phyloP scores from a whole-genome alignment of 2,888 invertebrate species.

The Sylvicola fuscatus region DNA sequence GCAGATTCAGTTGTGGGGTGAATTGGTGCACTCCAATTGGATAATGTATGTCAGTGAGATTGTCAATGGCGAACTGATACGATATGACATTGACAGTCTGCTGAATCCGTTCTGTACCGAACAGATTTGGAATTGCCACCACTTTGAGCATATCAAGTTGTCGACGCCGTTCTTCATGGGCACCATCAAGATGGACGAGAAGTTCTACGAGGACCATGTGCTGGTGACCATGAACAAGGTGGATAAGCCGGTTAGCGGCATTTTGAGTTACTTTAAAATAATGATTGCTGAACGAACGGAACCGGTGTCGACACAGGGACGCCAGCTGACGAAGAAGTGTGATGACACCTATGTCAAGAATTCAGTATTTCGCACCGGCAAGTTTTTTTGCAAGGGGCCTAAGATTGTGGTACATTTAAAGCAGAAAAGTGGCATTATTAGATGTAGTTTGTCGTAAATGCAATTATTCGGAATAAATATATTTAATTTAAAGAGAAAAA shows the following conservation, averaged over 20 bases:
- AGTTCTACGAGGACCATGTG: not conserved
- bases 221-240: not conserved
- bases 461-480: too few relatives aligned
- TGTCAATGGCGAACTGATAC: constrained; percentile 31
- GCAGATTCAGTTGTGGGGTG: constrained; percentile 29
- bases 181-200: not conserved
- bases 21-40: constrained; percentile 38
- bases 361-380: not conserved
- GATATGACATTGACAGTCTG: constrained; percentile 1
- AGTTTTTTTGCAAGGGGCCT: not conserved
- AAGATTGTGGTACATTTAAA: constrained; percentile 1
- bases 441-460: not conserved
- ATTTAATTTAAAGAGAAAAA: too few relatives aligned
- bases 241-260: not conserved
- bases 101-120: constrained; percentile 3
- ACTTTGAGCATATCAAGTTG: constrained; percentile 1
- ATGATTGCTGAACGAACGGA: not conserved
- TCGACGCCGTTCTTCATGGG: constrained; percentile 2
- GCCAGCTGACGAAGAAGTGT: too few relatives aligned
- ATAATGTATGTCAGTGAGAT: constrained; percentile 34
- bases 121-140: not conserved
- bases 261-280: constrained; percentile 2
- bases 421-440: not conserved
- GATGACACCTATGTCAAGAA: constrained; percentile 1
- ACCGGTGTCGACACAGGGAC: constrained; percentile 2